Base-by-base conservation (phyloP, 37 sponge, comb jelly and placozoan species). In the Spongia lamella region DNA sequence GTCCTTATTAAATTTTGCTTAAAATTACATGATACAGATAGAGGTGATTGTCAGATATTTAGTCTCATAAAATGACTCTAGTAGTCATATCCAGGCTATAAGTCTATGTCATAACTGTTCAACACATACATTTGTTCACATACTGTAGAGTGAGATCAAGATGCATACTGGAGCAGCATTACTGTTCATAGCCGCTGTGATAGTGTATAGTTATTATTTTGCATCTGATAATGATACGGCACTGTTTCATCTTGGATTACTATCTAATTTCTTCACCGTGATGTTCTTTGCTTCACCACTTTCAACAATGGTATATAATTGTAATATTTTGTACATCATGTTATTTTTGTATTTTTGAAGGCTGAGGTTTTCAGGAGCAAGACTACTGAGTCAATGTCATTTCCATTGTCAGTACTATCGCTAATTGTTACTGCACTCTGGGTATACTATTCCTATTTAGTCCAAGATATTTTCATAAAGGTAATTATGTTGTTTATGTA, bases 231-330 rank as follows among this genome's bases (percentile, higher is more conserved):
- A 63, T 13, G 20, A 3, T 57, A 21, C 37, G 6, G 33, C 39
- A 7, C 61, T 76, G 11, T 75, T 29, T 20, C 35, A 58, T 15
- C 85, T 89, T 7, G 89, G 89, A 20, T 21, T 89, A 1, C 35
- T 89, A 30, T 83, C 81, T 56, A 89, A 89, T 74, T 49, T 80
- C n/a, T 74, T 83, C 69, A 73, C 89, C 14, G 75, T 89, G 1
- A 21, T 55, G 20, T 89, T 89, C 81, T 89, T 89, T 80, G 85
- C 85, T 4, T 75, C 89, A 0, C 89, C 89, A 1, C 80, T 89
- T 40, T 61, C 80, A 3, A 84, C 85, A 17, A 75, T 89, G 76
- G 89, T 89, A n/a, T 55, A 73, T 67, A 6, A 6, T 22, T 1
- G 13, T 20, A 38, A 29, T 13, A 15, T 51, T 7, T 11, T 39